Conservation (phyloP, 2,888 invertebrate genomes). For the Tetragonula carbonaria region DNA sequence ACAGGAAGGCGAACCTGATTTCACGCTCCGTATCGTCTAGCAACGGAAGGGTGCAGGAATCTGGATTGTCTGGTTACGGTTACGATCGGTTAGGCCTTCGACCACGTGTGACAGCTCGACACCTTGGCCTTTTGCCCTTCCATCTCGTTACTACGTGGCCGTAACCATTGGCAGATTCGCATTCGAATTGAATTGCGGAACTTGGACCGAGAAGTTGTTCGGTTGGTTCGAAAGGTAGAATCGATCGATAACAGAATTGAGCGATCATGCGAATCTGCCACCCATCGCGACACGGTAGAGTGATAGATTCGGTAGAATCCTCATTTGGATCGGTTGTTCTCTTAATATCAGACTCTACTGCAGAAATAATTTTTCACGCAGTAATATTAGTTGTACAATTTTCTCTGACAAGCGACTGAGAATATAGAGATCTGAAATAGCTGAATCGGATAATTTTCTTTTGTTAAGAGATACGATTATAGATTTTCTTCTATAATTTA, state of each 20-base stretch:
- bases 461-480: too few species aligned
- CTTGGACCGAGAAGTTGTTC: conserved; percentile 26
- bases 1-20: conserved; percentile 76
- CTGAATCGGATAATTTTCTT: too few species aligned
- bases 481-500: too few species aligned
- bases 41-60: conserved; percentile 67
- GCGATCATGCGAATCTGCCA: conserved; percentile 9
- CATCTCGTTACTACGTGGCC: conserved; percentile 61
- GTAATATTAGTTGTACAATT: neutral
- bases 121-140: conserved; percentile 67
- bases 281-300: conserved; percentile 6
- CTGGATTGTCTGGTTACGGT: conserved; percentile 69
- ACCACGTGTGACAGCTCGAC: conserved; percentile 69
- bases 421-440: too few species aligned
- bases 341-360: neutral
- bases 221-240: conserved; percentile 15
- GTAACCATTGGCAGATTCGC: conserved; percentile 40
- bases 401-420: too few species aligned
- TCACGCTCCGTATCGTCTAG: conserved; percentile 75
- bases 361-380: neutral
- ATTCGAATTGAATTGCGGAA: conserved; percentile 53
- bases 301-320: neutral
- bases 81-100: conserved; percentile 70
- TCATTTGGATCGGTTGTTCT: neutral
- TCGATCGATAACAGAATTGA: conserved; percentile 20